Percentiles rank a stretch among this genome's conserved stretches.
phyloP scores from a whole-genome alignment of 2,888 invertebrate species.

The Aplocera efformata region DNA sequence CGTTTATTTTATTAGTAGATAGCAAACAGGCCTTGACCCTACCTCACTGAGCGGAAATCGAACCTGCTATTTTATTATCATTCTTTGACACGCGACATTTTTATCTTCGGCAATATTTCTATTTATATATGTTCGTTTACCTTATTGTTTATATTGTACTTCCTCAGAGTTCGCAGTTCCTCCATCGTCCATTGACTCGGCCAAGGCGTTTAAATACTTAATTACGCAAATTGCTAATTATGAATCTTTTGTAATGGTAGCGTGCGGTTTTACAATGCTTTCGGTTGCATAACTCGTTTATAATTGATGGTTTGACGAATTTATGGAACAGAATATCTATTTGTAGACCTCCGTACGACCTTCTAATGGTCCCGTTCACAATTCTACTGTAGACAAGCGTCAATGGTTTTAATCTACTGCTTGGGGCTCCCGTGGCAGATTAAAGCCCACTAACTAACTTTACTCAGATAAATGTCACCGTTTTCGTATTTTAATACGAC shows the following conservation, averaged over 20 bases:
- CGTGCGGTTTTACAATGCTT: conserved; percentile 5
- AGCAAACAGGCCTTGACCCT: conserved; percentile 4
- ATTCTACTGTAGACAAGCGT: no score
- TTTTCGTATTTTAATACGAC: no score
- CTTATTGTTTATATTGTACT: conserved; percentile 1
- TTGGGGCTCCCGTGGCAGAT: no score
- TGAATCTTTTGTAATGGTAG: conserved; percentile 4
- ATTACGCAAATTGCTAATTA: conserved; percentile 1
- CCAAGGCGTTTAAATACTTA: conserved; percentile 6
- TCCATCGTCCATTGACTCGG: conserved; percentile 17
- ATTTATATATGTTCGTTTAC: neutral
- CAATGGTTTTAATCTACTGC: no score
- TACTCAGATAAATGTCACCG: no score
- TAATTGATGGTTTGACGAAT: no score
- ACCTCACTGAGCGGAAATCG: conserved; percentile 2
- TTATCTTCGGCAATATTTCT: conserved; percentile 6
- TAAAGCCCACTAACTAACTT: no score
- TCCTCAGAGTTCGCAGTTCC: conserved; percentile 1
- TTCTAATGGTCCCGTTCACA: no score
- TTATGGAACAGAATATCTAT: no score
- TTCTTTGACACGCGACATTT: conserved; percentile 12
- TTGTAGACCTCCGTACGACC: no score
- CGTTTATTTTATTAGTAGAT: no score
- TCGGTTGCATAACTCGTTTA: conserved; percentile 1
- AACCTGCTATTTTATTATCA: conserved; percentile 1